phyloP scores from a whole-genome alignment of 2,888 invertebrate genomes.

The Xestia rhomboidea region DNA sequence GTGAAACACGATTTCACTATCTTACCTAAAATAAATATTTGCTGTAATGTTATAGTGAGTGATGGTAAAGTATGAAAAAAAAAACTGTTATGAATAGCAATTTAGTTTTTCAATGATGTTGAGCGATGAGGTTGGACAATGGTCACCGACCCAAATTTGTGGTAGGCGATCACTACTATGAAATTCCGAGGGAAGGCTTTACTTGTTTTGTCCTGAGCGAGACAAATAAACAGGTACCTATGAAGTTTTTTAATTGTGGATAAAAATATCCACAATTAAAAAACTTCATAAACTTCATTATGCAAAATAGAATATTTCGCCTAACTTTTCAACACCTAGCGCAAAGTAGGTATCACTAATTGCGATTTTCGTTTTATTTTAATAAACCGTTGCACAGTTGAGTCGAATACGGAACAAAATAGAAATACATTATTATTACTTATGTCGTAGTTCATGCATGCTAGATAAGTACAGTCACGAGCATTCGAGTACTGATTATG shows the following conservation, averaged over 20 bases:
- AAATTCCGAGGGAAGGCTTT: not conserved
- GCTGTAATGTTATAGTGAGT: not conserved
- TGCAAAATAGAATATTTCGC: too few species aligned
- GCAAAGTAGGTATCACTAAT: too few species aligned
- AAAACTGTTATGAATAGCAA: too few species aligned
- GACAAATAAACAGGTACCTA: too few species aligned
- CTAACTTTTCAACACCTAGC: too few species aligned
- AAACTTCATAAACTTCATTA: too few species aligned
- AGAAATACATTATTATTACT: not conserved
- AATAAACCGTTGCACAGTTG: too few species aligned
- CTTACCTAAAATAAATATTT: slow-evolving; percentile 35
- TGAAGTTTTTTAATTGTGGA: not conserved
- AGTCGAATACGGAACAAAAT: not conserved
- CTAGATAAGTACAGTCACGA: not conserved
- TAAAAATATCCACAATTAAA: too few species aligned
- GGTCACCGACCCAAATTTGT: not conserved
- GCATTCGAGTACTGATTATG: not conserved
- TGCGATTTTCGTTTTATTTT: too few species aligned
- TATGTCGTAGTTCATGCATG: not conserved
- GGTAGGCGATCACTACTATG: not conserved
- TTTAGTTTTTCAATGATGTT: too few species aligned
- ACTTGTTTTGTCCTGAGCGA: too few species aligned
- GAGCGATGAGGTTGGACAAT: not conserved
- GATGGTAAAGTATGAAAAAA: too few species aligned
- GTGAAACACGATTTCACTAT: slow-evolving; percentile 33